Evolutionary conservation across 2,113 vertebrate species (phyloP).

Genomic region (Triplophysa tibetana): DNA sequence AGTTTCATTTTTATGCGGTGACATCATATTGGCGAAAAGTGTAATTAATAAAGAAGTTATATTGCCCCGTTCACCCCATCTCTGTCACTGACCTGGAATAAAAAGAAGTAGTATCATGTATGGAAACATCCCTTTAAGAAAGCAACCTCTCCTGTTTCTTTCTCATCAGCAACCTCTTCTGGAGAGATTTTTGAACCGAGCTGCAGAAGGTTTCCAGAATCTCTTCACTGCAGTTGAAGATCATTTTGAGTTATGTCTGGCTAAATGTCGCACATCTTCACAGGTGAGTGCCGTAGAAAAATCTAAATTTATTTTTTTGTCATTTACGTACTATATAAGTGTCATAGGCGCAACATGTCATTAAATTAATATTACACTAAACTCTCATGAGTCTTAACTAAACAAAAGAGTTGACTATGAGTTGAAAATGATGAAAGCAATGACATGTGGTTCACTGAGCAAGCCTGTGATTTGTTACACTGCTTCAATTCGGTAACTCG

Average conservation of each 20-base stretch:
- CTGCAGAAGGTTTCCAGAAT: constrained; percentile 92
- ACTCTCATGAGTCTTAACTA: no score
- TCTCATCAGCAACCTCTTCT: constrained; percentile 86
- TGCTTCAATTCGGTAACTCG: neutral
- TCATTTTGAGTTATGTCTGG: constrained; percentile 95
- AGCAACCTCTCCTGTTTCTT: constrained; percentile 42
- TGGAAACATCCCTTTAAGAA: neutral
- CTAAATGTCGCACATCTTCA: constrained; percentile 96
- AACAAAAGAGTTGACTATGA: no score
- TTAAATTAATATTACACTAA: neutral
- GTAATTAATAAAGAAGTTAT: neutral
- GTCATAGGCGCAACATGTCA: neutral
- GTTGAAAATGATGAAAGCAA: neutral
- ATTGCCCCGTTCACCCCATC: neutral
- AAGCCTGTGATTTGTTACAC: neutral
- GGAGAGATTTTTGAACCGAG: constrained; percentile 91
- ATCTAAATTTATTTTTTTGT: no score
- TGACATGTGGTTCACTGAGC: neutral
- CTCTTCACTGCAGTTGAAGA: constrained; percentile 96
- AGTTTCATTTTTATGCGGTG: neutral
- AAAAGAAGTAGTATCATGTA: neutral
- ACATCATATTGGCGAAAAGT: neutral
- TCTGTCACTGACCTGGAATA: neutral
- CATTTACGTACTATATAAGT: neutral
- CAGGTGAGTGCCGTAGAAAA: constrained; percentile 77